Evolutionary conservation across 2,113 vertebrate genomes (phyloP).

Genomic region (Pyxicephalus adspersus): DNA sequence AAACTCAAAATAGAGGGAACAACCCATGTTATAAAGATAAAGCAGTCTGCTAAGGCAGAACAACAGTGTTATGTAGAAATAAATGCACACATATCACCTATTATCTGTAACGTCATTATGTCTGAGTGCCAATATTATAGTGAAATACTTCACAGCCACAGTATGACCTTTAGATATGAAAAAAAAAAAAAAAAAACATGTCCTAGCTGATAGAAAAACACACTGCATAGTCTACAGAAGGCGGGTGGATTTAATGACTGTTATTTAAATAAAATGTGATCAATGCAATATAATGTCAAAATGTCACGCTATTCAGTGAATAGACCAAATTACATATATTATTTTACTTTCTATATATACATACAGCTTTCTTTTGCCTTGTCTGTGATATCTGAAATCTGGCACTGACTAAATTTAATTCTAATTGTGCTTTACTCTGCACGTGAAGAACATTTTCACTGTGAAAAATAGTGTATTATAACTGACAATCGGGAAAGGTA

Average conservation of each 20-base stretch:
- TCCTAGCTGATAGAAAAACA: background rate
- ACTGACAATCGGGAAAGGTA: too few species aligned
- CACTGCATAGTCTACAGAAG: background rate
- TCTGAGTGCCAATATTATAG: slow-evolving; percentile 1
- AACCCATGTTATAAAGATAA: too few species aligned
- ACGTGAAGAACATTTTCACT: too few species aligned
- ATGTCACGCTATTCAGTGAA: slow-evolving; percentile 5
- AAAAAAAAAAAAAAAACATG: background rate
- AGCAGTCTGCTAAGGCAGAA: too few species aligned
- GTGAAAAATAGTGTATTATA: too few species aligned
- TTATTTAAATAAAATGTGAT: slow-evolving; percentile 41
- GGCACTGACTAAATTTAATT: too few species aligned
- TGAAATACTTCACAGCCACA: slow-evolving; percentile 5
- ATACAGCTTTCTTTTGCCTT: too few species aligned
- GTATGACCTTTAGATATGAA: slow-evolving; percentile 31
- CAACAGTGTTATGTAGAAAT: too few species aligned
- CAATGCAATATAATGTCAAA: slow-evolving; percentile 26
- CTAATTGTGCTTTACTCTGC: too few species aligned
- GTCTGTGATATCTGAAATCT: too few species aligned
- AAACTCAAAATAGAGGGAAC: too few species aligned
- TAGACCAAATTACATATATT: background rate
- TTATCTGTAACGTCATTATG: slow-evolving; percentile 5
- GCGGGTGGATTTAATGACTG: background rate
- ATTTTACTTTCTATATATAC: too few species aligned
- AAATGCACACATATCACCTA: background rate